Evolutionary conservation across 2,113 vertebrate genomes (phyloP).

Genomic region (Pagrus major): DNA sequence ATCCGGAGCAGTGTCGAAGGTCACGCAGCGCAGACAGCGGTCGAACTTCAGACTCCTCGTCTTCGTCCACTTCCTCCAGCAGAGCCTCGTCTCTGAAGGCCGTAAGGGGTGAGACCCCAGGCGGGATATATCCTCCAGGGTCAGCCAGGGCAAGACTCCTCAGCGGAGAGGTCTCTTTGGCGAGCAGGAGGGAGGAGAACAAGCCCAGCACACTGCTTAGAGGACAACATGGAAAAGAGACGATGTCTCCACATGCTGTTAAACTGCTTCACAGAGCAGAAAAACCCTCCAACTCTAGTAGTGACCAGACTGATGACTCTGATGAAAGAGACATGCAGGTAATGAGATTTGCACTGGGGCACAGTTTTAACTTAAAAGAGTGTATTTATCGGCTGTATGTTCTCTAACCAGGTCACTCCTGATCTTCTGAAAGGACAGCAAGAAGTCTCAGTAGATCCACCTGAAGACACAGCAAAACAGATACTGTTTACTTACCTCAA

Average conservation of each 20-base stretch:
- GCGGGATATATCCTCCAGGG: constrained; percentile 62
- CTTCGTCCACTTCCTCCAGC: constrained; percentile 76
- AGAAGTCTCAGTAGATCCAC: constrained; percentile 88
- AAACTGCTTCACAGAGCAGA: constrained; percentile 57
- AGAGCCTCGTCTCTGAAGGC: constrained; percentile 66
- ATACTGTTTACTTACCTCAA: constrained; percentile 94
- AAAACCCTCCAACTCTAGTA: constrained; percentile 37
- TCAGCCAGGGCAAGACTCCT: constrained; percentile 70
- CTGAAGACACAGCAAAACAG: constrained; percentile 92
- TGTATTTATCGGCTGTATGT: constrained; percentile 62
- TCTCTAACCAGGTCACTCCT: constrained; percentile 90
- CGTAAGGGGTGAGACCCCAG: constrained; percentile 33
- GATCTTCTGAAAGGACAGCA: constrained; percentile 96
- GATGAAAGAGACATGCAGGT: constrained; percentile 80
- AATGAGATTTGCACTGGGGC: constrained; percentile 32
- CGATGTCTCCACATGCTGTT: constrained; percentile 12
- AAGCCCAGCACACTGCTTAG: constrained; percentile 23
- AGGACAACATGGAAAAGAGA: constrained; percentile 42
- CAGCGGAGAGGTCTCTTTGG: constrained; percentile 28
- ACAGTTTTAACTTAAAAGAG: constrained; percentile 14
- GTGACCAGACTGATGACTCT: constrained; percentile 45
- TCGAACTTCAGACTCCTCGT: constrained; percentile 71
- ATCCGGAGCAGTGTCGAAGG: constrained; percentile 88
- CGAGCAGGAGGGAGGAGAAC: constrained; percentile 36
- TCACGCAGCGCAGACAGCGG: constrained; percentile 90